Conservation (phyloP, 2,888 invertebrate species). For the Dasysyrphus tricinctus region DNA sequence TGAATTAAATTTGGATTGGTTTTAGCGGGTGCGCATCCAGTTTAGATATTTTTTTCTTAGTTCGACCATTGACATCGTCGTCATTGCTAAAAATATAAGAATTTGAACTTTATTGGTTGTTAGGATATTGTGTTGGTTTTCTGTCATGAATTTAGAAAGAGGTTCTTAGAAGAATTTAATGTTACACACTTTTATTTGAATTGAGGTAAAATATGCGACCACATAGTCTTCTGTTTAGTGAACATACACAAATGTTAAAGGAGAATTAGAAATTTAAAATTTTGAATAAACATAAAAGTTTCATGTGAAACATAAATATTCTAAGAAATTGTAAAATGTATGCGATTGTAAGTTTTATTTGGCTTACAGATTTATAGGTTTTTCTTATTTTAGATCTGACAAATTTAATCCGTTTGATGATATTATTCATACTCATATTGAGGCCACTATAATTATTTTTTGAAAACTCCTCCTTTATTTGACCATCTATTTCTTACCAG, state of each 20-base stretch:
- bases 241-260: background rate
- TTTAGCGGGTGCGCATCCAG: background rate
- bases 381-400: too few relatives aligned
- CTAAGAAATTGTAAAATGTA: too few relatives aligned
- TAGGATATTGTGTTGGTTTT: constrained; percentile 14
- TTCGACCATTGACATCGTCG: background rate
- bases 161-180: background rate
- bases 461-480: too few relatives aligned
- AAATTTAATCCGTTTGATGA: too few relatives aligned
- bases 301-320: too few relatives aligned
- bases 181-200: background rate
- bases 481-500: too few relatives aligned
- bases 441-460: too few relatives aligned
- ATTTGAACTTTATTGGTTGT: constrained; percentile 27
- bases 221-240: constrained; percentile 6
- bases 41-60: background rate
- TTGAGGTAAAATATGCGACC: background rate
- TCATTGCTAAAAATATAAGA: constrained; percentile 40
- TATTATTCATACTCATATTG: too few relatives aligned
- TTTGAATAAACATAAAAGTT: too few relatives aligned
- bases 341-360: too few relatives aligned
- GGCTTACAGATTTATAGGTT: too few relatives aligned
- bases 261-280: background rate
- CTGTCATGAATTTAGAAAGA: constrained; percentile 13
- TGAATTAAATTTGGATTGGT: background rate